A percentile compares a stretch with the other conserved stretches of the same genome.
Conservation (phyloP, 2,888 invertebrate species). For the Helicoverpa assulta region DNA sequence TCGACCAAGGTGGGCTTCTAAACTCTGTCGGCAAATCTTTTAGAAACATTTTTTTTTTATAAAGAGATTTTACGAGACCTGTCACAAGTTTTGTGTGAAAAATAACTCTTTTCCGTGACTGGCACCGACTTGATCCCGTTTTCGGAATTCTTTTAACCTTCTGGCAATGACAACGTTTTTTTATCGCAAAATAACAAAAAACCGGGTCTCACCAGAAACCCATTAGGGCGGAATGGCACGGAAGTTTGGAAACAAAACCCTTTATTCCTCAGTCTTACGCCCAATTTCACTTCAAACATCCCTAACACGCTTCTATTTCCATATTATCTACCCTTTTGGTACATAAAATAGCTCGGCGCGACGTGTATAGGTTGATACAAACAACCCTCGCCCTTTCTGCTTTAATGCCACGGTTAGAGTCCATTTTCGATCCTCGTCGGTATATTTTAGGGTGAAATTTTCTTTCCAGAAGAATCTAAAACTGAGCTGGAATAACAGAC, state of each 20-base stretch:
- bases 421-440: constrained; percentile 48
- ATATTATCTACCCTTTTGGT: constrained; percentile 70
- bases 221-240: constrained; percentile 40
- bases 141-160: constrained; percentile 37
- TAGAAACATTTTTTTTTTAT: constrained; percentile 43
- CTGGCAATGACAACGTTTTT: constrained; percentile 44
- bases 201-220: constrained; percentile 32
- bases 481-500: constrained; percentile 42
- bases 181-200: constrained; percentile 39
- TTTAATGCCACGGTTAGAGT: constrained; percentile 55
- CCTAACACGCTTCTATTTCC: constrained; percentile 65
- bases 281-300: constrained; percentile 66
- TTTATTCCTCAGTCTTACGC: constrained; percentile 61
- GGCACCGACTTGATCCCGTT: constrained; percentile 41
- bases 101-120: constrained; percentile 60
- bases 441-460: constrained; percentile 44
- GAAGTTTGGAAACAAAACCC: constrained; percentile 53
- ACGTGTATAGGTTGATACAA: constrained; percentile 67
- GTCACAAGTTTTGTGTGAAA: constrained; percentile 63
- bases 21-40: constrained; percentile 52
- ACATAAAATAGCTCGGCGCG: constrained; percentile 66
- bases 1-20: constrained; percentile 29
- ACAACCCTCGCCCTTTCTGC: constrained; percentile 64
- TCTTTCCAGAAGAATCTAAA: constrained; percentile 31
- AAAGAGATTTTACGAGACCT: constrained; percentile 53